A percentile compares a stretch with the other conserved stretches of the same genome.
Conservation (phyloP, 2,113 vertebrate species). For the Numenius arquata region DNA sequence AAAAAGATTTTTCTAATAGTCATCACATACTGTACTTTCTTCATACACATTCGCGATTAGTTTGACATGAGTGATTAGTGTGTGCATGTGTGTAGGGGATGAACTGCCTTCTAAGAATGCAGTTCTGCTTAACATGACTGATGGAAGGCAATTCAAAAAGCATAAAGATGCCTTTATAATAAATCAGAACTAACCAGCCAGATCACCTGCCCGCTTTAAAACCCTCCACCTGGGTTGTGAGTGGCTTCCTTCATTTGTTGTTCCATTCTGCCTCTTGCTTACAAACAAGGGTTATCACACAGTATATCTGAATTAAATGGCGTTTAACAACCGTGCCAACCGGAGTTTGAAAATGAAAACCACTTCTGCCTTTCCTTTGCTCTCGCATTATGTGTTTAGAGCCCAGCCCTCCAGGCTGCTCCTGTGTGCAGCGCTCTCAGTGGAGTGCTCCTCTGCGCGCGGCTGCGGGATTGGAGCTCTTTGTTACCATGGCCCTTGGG, state of each 20-base stretch:
- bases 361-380: background rate
- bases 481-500: constrained; percentile 20
- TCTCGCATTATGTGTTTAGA: background rate
- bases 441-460: background rate
- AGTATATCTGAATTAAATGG: background rate
- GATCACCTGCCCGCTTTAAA: constrained; percentile 8
- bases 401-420: background rate
- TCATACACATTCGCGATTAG: background rate
- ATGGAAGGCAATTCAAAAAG: constrained; percentile 12
- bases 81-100: background rate
- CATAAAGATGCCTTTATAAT: constrained; percentile 36
- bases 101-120: background rate
- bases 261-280: background rate
- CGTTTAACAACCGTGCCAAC: background rate
- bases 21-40: background rate
- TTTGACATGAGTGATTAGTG: background rate
- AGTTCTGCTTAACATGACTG: background rate
- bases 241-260: background rate
- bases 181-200: constrained; percentile 28
- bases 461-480: constrained; percentile 12
- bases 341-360: background rate
- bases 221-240: background rate
- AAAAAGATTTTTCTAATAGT: background rate
- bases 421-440: background rate
- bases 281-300: background rate